These are phyloP conservation scores for Porites cylindrica DNA, from an alignment of 92 coral and sea anemone genomes.

Conservation along the genomic window DNA sequence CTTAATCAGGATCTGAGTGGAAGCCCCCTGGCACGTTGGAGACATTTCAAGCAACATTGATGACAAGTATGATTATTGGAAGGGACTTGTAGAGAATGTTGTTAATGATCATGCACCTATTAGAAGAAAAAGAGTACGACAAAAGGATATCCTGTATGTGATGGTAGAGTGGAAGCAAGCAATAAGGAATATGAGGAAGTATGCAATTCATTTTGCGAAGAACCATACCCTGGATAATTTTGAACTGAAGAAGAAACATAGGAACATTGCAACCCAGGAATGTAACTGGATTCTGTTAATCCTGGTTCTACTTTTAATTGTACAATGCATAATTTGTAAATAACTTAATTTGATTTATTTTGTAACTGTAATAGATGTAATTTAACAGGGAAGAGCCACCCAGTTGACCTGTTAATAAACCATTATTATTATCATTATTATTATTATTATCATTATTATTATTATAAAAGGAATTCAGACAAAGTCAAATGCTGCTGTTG, in stretches of 20 bases:
- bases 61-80: slow-evolving; percentile 70
- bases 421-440: too few relatives aligned
- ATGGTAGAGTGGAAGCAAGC: slow-evolving; percentile 62
- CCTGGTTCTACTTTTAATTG: too few relatives aligned
- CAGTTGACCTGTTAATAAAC: too few relatives aligned
- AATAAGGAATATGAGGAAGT: slow-evolving; percentile 63
- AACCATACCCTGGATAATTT: slow-evolving; percentile 53
- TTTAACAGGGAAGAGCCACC: too few relatives aligned
- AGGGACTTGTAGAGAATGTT: slow-evolving; percentile 50
- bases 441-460: too few relatives aligned
- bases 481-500: too few relatives aligned
- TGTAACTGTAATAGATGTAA: too few relatives aligned
- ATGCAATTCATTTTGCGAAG: slow-evolving; percentile 68
- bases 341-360: too few relatives aligned
- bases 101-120: slow-evolving; percentile 53
- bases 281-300: neutral
- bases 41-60: slow-evolving; percentile 53
- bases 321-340: too few relatives aligned
- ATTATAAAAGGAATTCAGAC: too few relatives aligned
- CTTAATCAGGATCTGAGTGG: slow-evolving; percentile 60
- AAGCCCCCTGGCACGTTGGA: slow-evolving; percentile 74
- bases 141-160: slow-evolving; percentile 70
- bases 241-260: slow-evolving; percentile 59
- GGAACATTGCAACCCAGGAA: slow-evolving; percentile 72
- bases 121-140: slow-evolving; percentile 59